Evolutionary conservation across 1,140 invertebrate species (phyloP).

Genomic region (Bombus sylvicola): DNA sequence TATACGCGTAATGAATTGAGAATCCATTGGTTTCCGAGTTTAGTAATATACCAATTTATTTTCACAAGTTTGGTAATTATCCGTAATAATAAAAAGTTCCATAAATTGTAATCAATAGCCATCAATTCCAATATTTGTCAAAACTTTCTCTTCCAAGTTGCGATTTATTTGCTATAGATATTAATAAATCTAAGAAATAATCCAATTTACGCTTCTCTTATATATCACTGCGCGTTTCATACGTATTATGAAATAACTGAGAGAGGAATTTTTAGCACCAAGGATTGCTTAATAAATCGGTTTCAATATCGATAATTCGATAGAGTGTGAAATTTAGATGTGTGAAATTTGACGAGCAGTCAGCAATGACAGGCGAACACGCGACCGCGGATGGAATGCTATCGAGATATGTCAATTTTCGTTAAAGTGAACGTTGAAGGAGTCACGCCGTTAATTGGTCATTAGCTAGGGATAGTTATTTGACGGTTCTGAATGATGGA

Average conservation of each 20-base stretch:
- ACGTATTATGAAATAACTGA: neutral
- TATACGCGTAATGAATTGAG: neutral
- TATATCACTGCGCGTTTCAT: neutral
- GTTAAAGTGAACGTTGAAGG: slow-evolving; percentile 35
- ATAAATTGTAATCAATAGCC: too few relatives aligned
- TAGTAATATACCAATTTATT: too few relatives aligned
- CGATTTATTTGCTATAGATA: too few relatives aligned
- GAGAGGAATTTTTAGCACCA: too few relatives aligned
- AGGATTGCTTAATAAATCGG: neutral
- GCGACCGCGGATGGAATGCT: neutral
- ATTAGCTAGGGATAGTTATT: neutral
- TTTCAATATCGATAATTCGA: neutral
- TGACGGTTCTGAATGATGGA: neutral
- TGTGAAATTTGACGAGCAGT: slow-evolving; percentile 6
- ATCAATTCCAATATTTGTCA: neutral
- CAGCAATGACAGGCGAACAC: neutral
- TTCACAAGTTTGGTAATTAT: too few relatives aligned
- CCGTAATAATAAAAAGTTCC: too few relatives aligned
- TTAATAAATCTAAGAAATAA: too few relatives aligned
- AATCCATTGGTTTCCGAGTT: neutral
- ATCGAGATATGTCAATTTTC: slow-evolving; percentile 29
- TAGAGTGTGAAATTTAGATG: neutral
- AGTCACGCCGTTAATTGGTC: neutral
- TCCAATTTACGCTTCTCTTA: neutral
- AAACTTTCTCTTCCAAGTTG: neutral